Base-by-base conservation (phyloP, 2,797 vertebrate genomes). In the Lerista edwardsae region DNA sequence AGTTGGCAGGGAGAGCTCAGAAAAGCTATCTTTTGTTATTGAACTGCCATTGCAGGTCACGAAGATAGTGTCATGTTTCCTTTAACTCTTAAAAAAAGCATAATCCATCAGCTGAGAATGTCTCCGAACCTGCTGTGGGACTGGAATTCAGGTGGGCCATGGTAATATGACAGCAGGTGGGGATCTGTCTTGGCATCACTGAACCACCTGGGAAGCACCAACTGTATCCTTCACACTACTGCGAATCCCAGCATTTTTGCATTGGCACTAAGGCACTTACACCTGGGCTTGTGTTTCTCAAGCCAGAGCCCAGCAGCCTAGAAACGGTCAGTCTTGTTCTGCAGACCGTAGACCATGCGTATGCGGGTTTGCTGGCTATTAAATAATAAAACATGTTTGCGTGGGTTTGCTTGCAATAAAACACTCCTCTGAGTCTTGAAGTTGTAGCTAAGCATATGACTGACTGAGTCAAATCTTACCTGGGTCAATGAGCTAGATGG, bases 1-100 rank as follows among this genome's bases (percentile, higher is more conserved):
- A 4, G 71, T 51, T 51, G 47, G 19, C 72, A 86, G 61, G 11
- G 82, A 71, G 51, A 0, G 0, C 79, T 1, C 19, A 67, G 36
- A 41, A 82, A 29, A 73, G 23, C 39, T 25, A 84, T 78, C 5
- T 2, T 90, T 85, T 85, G 59, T 87, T 86, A 87, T 14, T 76
- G 69, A 57, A 61, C 62, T 68, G 41, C 61, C 81, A 67, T 44
- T 77, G 51, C 34, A 68, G 34, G 78, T 84, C 31, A 80, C 29
- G 51, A 67, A 31, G 7, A 17, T 72, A 74, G 9, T 8, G 2
- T 55, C 2, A 25, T 0, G 0, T 44, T 34, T 23, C 34, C 65
- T 41, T 80, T 27, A 44, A 36, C n/a, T 57, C 57, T 55, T 25
- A 51, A 34, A 19, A n/a, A 68, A 71, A 75, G 12, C 3, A 65